phyloP scores from a whole-genome alignment of 2,888 invertebrate species.

The Seira musarum region DNA sequence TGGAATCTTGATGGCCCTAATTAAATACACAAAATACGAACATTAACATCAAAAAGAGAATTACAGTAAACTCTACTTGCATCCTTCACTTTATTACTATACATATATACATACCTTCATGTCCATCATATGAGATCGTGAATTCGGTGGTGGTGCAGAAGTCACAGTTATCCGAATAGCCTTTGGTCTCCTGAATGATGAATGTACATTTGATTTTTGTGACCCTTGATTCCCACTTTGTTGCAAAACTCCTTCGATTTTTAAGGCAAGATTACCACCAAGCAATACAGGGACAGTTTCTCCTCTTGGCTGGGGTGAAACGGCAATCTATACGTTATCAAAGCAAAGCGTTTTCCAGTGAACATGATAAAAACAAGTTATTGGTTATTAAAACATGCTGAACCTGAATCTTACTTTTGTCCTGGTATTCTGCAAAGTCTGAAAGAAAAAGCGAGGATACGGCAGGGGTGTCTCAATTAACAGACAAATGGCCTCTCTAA shows the following conservation, averaged over 20 bases:
- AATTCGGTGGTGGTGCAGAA: slow-evolving; percentile 58
- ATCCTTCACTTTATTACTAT: not conserved
- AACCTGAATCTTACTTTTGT: slow-evolving; percentile 76
- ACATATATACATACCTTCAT: slow-evolving; percentile 54
- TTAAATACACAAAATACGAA: not conserved
- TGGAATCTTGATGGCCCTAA: slow-evolving; percentile 61
- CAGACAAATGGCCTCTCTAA: slow-evolving; percentile 73
- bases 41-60: not conserved
- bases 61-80: not conserved
- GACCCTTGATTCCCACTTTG: slow-evolving; percentile 72
- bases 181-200: slow-evolving; percentile 67
- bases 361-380: slow-evolving; percentile 9
- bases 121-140: slow-evolving; percentile 50
- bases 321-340: slow-evolving; percentile 77
- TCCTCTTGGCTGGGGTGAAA: slow-evolving; percentile 86
- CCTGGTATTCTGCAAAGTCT: slow-evolving; percentile 86
- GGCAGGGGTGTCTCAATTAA: slow-evolving; percentile 79
- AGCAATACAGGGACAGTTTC: slow-evolving; percentile 89
- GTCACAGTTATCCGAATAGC: slow-evolving; percentile 67
- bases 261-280: slow-evolving; percentile 89
- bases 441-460: slow-evolving; percentile 86
- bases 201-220: slow-evolving; percentile 33
- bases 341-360: too few relatives aligned
- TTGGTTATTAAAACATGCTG: slow-evolving; percentile 11
- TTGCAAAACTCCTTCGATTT: slow-evolving; percentile 93